phyloP scores from a whole-genome alignment of 1,140 invertebrate species.

The Zaprionus kolodkinae region DNA sequence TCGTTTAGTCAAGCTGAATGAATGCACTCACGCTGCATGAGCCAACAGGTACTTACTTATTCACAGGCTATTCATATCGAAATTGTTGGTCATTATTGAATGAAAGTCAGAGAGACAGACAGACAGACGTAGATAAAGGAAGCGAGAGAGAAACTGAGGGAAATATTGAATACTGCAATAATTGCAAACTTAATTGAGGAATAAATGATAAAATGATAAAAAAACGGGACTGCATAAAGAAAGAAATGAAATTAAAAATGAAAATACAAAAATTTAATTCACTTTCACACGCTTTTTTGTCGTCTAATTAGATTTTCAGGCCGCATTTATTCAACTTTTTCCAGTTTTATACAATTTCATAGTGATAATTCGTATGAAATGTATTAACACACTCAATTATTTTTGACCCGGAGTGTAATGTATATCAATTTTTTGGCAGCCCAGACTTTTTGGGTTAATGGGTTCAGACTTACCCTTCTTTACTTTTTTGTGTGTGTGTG shows the following conservation, averaged over 20 bases:
- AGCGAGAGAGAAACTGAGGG: not conserved
- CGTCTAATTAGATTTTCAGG: not conserved
- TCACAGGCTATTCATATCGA: not conserved
- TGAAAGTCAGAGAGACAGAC: not conserved
- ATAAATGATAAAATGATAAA: not conserved
- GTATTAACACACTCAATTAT: not conserved
- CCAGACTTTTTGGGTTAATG: not conserved
- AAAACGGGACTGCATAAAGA: not conserved
- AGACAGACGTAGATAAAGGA: not conserved
- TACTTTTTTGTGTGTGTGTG: not conserved
- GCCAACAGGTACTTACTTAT: not conserved
- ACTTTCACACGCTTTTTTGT: not conserved
- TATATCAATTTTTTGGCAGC: not conserved
- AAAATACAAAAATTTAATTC: not conserved
- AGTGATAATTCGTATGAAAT: not conserved
- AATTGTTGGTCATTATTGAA: constrained; percentile 9
- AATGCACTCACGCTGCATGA: not conserved
- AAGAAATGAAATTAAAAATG: not conserved
- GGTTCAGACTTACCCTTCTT: constrained; percentile 4
- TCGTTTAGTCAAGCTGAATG: constrained; percentile 2
- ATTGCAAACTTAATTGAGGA: not conserved
- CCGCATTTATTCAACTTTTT: not conserved
- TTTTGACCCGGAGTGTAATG: not conserved
- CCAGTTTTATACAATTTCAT: not conserved
- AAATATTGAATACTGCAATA: not conserved